Evolutionary conservation across 1,140 invertebrate genomes (phyloP).

Genomic region (Drosophila chauvacae): DNA sequence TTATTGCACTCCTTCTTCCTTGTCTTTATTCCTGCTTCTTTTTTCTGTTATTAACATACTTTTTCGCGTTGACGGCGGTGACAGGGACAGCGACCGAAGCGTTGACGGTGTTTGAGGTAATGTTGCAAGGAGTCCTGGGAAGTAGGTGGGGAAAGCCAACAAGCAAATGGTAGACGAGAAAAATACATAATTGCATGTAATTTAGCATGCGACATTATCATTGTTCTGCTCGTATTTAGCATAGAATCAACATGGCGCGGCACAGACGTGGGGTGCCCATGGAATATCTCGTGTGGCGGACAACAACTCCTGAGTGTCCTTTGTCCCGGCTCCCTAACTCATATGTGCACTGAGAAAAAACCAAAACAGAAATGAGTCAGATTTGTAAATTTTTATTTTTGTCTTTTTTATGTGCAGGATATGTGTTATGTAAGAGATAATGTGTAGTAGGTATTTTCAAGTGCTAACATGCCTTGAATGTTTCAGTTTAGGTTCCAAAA

Average conservation of each 20-base stretch:
- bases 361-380: no score
- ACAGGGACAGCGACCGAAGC: constrained; percentile 24
- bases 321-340: constrained; percentile 32
- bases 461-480: background rate
- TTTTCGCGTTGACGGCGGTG: constrained; percentile 9
- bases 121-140: constrained; percentile 21
- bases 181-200: constrained; percentile 83
- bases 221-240: constrained; percentile 74
- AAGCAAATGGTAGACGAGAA: constrained; percentile 40
- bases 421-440: no score
- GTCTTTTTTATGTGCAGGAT: no score
- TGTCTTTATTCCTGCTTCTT: background rate
- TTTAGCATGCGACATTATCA: constrained; percentile 83
- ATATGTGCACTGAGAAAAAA: constrained; percentile 10
- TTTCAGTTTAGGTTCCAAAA: background rate
- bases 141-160: constrained; percentile 17
- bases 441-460: no score
- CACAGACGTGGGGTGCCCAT: constrained; percentile 12
- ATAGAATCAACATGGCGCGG: constrained; percentile 59
- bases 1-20: constrained; percentile 11
- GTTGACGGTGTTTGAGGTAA: constrained; percentile 53
- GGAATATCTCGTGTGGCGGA: constrained; percentile 24
- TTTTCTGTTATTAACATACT: constrained; percentile 44
- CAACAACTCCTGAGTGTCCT: constrained; percentile 51
- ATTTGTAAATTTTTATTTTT: no score